phyloP scores from a whole-genome alignment of 2,888 invertebrate species.

The Spisula subtruncata region DNA sequence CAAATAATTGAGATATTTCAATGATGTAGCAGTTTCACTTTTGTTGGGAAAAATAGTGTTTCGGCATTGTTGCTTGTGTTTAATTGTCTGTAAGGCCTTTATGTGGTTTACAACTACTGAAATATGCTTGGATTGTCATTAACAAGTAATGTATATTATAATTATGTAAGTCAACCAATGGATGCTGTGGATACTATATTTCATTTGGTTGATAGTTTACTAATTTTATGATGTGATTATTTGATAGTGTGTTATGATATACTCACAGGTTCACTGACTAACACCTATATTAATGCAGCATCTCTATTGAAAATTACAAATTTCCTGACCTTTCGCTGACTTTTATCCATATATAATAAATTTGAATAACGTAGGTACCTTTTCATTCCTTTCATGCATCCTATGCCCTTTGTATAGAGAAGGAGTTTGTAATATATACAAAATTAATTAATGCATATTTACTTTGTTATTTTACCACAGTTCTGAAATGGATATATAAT shows the following conservation, averaged over 20 bases:
- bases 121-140: background rate
- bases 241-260: background rate
- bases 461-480: too few relatives aligned
- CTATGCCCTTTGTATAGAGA: too few relatives aligned
- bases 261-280: background rate
- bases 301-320: background rate
- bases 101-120: background rate
- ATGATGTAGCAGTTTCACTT: slow-evolving; percentile 21
- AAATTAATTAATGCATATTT: too few relatives aligned
- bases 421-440: too few relatives aligned
- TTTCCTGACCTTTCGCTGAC: background rate
- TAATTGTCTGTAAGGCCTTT: background rate
- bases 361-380: too few relatives aligned
- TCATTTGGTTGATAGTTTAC: background rate
- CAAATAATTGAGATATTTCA: background rate
- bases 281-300: background rate
- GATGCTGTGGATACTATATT: background rate
- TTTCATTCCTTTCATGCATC: too few relatives aligned
- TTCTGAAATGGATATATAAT: too few relatives aligned
- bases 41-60: background rate
- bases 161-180: background rate
- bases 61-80: background rate
- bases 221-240: background rate
- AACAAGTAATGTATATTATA: background rate
- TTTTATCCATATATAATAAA: too few relatives aligned